Conservation (phyloP, 2,113 vertebrate species). For the Sprattus sprattus region DNA sequence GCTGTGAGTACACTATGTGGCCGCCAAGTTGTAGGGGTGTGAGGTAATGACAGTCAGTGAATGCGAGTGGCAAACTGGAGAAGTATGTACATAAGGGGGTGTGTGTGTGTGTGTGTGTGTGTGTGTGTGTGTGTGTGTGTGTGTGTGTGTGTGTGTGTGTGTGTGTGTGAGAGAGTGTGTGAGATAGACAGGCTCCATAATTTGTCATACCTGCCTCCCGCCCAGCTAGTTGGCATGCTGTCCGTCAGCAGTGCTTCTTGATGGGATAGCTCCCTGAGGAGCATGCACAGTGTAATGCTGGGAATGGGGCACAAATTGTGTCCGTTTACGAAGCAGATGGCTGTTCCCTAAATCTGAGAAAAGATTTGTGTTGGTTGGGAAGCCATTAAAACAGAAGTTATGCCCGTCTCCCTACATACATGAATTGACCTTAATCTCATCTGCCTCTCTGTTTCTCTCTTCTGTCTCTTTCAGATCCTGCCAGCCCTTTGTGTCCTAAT, state of each 20-base stretch:
- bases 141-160: too few species aligned
- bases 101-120: too few species aligned
- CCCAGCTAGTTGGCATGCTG: background rate
- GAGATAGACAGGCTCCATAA: background rate
- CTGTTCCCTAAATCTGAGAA: background rate
- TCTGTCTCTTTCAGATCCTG: conserved; percentile 79
- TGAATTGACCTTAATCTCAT: background rate
- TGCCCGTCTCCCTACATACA: background rate
- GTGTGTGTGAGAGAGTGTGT: background rate
- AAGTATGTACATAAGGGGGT: too few species aligned
- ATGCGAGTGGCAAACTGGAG: background rate
- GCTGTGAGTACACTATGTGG: too few species aligned
- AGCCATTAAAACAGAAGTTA: background rate
- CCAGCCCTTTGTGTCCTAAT: conserved; percentile 97
- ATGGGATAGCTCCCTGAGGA: background rate
- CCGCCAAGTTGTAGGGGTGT: background rate
- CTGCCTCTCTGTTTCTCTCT: conserved; percentile 20
- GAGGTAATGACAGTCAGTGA: too few species aligned
- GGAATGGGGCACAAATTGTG: background rate
- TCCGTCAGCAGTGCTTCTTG: background rate
- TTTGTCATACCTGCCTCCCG: background rate
- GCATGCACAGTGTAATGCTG: background rate
- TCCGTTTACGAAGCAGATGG: background rate
- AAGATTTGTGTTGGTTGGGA: background rate
- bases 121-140: too few species aligned